These are phyloP conservation scores for Agriopis leucophaearia DNA, from an alignment of 2,888 invertebrate genomes.

Conservation along the genomic window DNA sequence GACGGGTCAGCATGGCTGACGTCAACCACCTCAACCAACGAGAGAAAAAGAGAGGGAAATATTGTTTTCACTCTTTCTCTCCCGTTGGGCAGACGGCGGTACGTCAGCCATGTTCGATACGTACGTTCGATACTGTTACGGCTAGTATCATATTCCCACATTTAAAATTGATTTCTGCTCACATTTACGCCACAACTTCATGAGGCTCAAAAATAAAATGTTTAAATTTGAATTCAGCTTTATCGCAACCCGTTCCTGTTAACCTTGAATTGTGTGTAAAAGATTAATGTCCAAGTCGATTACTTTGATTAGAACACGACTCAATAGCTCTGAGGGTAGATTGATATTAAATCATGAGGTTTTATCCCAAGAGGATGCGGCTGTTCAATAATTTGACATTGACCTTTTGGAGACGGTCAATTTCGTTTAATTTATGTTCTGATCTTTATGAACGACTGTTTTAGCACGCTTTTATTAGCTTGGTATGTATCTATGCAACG, in stretches of 20 bases:
- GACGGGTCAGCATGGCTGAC: too few species aligned
- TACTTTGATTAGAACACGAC: conserved; percentile 37
- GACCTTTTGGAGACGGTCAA: conserved; percentile 29
- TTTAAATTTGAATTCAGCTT: neutral
- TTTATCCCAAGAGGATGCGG: conserved; percentile 26
- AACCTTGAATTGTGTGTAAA: conserved; percentile 11
- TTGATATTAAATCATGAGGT: conserved; percentile 37
- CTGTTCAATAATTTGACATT: conserved; percentile 24
- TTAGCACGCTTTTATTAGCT: too few species aligned
- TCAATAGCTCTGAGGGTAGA: conserved; percentile 23
- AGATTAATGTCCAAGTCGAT: conserved; percentile 30
- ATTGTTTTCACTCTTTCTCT: too few species aligned
- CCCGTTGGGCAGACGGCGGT: too few species aligned
- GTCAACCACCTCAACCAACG: too few species aligned
- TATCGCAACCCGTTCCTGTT: neutral
- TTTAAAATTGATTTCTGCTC: neutral
- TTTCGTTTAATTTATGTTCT: conserved; percentile 22
- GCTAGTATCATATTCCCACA: too few species aligned
- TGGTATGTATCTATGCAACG: too few species aligned
- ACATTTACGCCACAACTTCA: too few species aligned
- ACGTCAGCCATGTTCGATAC: too few species aligned
- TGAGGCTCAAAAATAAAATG: too few species aligned
- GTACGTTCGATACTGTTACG: too few species aligned
- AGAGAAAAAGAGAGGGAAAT: too few species aligned
- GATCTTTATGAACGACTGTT: neutral